phyloP scores from a whole-genome alignment of 2,113 vertebrate genomes.

The Lonchura striata region DNA sequence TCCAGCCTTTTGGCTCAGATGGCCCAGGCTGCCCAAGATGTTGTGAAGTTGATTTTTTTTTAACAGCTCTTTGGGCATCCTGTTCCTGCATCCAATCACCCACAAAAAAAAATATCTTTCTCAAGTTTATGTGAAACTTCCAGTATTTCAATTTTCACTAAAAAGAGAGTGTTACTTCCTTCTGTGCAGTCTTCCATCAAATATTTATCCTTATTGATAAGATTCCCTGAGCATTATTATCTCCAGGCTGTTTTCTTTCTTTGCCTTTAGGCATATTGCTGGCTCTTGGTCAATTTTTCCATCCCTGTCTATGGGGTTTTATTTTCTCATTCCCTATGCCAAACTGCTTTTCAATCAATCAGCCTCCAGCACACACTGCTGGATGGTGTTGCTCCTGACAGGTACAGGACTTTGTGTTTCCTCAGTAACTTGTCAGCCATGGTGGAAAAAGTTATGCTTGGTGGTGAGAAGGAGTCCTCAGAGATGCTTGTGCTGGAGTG shows the following conservation, averaged over 20 bases:
- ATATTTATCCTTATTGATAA: background rate
- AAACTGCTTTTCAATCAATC: background rate
- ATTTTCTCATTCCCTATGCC: background rate
- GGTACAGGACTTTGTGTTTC: background rate
- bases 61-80: background rate
- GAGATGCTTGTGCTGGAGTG: background rate
- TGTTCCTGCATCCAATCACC: background rate
- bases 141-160: background rate
- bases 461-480: background rate
- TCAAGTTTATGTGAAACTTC: background rate
- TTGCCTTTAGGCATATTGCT: background rate
- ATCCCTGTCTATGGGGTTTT: background rate
- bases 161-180: background rate
- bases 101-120: background rate
- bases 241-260: background rate
- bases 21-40: background rate
- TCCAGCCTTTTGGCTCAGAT: accelerated
- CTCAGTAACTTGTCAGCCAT: background rate
- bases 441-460: background rate
- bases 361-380: background rate
- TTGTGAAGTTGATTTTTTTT: background rate
- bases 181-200: background rate
- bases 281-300: background rate
- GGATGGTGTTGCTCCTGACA: background rate
- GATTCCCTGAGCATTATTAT: background rate